A percentile compares a stretch with the other conserved stretches of the same genome.
phyloP scores from a whole-genome alignment of 64 coral and sea anemone genomes.

The Montipora efflorescens region DNA sequence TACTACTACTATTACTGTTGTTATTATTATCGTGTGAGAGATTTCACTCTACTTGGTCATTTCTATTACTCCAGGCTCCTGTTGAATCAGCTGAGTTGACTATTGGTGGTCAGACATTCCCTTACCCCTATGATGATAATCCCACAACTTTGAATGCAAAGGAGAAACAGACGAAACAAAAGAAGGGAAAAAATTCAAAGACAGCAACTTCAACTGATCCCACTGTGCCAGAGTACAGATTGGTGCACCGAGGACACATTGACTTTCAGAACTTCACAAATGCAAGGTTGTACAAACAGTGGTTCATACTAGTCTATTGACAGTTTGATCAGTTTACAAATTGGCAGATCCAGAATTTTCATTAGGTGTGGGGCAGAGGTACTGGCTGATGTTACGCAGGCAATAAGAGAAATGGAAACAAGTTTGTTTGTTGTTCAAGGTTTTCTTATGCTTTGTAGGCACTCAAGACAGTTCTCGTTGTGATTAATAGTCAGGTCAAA shows the following conservation, averaged over 20 bases:
- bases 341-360: no score
- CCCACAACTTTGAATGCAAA: slow-evolving; percentile 28
- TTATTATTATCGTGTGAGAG: neutral
- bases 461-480: no score
- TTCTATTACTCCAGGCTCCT: neutral
- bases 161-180: slow-evolving; percentile 46
- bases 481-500: no score
- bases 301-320: no score
- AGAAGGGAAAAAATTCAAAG: neutral
- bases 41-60: neutral
- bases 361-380: no score
- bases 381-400: no score
- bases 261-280: slow-evolving; percentile 97
- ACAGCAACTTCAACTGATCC: neutral
- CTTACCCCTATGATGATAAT: slow-evolving; percentile 75
- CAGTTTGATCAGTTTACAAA: no score
- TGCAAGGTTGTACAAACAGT: slow-evolving; percentile 73
- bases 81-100: slow-evolving; percentile 32
- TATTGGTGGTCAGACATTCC: slow-evolving; percentile 67
- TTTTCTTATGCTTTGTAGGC: no score
- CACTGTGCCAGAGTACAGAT: slow-evolving; percentile 65
- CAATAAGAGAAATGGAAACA: no score
- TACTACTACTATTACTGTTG: no score
- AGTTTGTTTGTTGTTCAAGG: no score
- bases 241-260: slow-evolving; percentile 92